Percentiles rank a stretch among this genome's conserved stretches.
These are phyloP conservation scores for Steinernema hermaphroditum DNA, from an alignment of 2,888 invertebrate species.

Conservation along the genomic window DNA sequence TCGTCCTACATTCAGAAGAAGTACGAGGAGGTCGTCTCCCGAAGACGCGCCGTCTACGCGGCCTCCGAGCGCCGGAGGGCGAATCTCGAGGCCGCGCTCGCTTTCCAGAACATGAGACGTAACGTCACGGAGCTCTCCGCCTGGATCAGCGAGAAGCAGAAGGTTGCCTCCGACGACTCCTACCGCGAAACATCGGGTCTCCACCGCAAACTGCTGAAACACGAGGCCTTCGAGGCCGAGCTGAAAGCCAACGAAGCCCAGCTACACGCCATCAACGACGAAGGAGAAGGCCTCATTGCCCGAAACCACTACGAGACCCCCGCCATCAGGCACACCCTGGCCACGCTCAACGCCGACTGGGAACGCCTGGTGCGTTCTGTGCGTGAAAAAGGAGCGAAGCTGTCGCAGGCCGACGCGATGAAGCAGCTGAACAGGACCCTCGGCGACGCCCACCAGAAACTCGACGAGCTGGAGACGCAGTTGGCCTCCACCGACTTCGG, in stretches of 20 bases:
- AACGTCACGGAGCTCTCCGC: constrained; percentile 81
- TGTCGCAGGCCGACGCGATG: constrained; percentile 56
- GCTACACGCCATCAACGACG: constrained; percentile 68
- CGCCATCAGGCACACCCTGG: constrained; percentile 75
- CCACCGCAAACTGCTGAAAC: constrained; percentile 69
- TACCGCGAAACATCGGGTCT: constrained; percentile 71
- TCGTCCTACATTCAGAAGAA: constrained; percentile 48
- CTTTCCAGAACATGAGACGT: constrained; percentile 88
- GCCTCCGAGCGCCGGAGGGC: constrained; percentile 73
- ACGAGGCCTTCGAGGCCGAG: constrained; percentile 70
- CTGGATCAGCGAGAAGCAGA: constrained; percentile 89
- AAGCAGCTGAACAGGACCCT: constrained; percentile 73
- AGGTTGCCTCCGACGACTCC: constrained; percentile 87
- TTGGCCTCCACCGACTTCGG: constrained; percentile 76
- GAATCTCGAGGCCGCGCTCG: constrained; percentile 80
- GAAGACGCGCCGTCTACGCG: constrained; percentile 74
- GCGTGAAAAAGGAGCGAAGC: constrained; percentile 68
- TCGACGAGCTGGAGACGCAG: constrained; percentile 81
- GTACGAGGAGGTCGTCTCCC: constrained; percentile 71
- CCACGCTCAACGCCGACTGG: constrained; percentile 79
- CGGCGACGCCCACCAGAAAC: constrained; percentile 83
- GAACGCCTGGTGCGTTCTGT: constrained; percentile 76
- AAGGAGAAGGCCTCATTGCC: constrained; percentile 74
- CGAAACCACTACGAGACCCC: constrained; percentile 75
- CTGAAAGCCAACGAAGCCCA: constrained; percentile 69